These are phyloP conservation scores for Craterocephalus amniculus DNA, from an alignment of 2,797 vertebrate species.

Conservation along the genomic window DNA sequence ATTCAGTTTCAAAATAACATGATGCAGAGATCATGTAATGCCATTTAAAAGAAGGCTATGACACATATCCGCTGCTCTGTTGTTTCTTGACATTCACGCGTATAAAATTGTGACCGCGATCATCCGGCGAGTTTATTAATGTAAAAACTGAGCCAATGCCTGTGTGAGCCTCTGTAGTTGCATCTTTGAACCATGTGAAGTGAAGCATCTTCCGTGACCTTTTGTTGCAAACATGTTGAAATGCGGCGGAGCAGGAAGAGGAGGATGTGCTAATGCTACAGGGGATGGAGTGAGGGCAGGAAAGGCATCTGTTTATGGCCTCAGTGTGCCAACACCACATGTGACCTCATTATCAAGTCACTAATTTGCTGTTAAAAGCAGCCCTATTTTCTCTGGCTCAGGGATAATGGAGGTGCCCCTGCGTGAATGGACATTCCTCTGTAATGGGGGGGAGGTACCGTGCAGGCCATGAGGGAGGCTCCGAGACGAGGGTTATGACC, in stretches of 20 bases:
- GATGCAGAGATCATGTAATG: accelerated
- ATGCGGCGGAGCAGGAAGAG: slow-evolving; percentile 41
- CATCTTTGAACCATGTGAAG: not conserved
- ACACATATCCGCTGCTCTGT: not conserved
- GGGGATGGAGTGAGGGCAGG: slow-evolving; percentile 53
- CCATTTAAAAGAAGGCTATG: slow-evolving; percentile 9
- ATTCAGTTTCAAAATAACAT: not conserved
- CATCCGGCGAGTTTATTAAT: not conserved
- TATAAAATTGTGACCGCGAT: not conserved
- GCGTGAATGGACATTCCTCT: slow-evolving; percentile 84
- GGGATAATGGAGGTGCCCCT: slow-evolving; percentile 75
- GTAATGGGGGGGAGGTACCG: slow-evolving; percentile 78
- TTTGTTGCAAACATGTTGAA: slow-evolving; percentile 36
- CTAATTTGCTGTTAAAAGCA: slow-evolving; percentile 84
- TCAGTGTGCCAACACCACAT: slow-evolving; percentile 68
- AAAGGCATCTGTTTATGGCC: slow-evolving; percentile 72
- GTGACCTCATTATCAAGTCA: slow-evolving; percentile 82
- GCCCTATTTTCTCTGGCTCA: slow-evolving; percentile 71
- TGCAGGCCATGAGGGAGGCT: slow-evolving; percentile 47
- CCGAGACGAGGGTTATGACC: slow-evolving; percentile 74
- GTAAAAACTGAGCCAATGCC: not conserved
- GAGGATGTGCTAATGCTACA: slow-evolving; percentile 48
- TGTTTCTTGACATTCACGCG: not conserved
- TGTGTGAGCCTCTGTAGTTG: not conserved
- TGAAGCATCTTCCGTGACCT: not conserved